Evolutionary conservation across 2,797 vertebrate genomes (phyloP), one percentile per base, ranked within the genome.

Genomic region (Emys orbicularis): DNA sequence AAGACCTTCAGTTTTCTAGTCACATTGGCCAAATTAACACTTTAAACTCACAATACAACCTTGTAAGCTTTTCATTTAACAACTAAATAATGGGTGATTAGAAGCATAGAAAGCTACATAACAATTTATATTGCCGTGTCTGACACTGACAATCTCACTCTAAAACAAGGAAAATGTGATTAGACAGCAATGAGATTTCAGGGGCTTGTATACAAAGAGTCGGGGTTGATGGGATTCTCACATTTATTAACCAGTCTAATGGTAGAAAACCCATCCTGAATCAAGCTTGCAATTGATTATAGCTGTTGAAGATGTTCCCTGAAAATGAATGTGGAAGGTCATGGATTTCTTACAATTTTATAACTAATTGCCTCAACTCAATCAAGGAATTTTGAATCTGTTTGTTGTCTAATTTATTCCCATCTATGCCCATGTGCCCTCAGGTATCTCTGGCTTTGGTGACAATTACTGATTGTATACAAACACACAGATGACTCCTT

Each of bases 51-150:
- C 49, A 16, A 25, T 56, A 34, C 65, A 61, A 27, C 5, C 10
- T 88, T 88, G 79, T 65, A 85, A 87, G 29, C 27, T 59, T 86
- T 92, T 34, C 68, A n/a, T 85, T 90, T 74, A 93, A 80, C 18
- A 86, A 47, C 44, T 13, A 53, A 86, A 84, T 90, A 7, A 2
- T n/a, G 77, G 34, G 7, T 87, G 18, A 52, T 80, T 53, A 57
- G 44, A 54, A 61, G 47, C 34, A 77, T 77, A 61, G 76, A 91
- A 76, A 47, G 57, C 44, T 86, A 80, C n/a, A 47, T 2, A 49
- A 13, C 49, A 84, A 83, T 93, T 50, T 19, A 79, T 18, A 65
- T 4, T 79, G 9, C 2, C 1, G 81, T 85, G 6, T 34, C 50
- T 44, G 52, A 81, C 5, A 37, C 13, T 13, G 3, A 8, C 37